Percentiles rank a stretch among this genome's conserved stretches.
Conservation (phyloP, 2,113 vertebrate genomes). For the Hydrochoerus hydrochaeris region DNA sequence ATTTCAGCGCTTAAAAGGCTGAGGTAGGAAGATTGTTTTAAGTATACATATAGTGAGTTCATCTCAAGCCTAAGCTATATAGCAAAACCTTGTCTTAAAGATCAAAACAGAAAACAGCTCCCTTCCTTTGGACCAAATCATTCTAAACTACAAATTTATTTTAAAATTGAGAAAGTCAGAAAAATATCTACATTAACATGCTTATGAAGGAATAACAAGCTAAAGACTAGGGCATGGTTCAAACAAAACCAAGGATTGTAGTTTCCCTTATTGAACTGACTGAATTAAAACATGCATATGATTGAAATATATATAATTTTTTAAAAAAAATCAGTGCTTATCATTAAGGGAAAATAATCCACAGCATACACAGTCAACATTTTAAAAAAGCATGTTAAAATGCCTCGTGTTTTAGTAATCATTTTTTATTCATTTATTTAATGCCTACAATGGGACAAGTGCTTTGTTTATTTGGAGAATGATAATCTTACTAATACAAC, state of each 20-base stretch:
- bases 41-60: not conserved
- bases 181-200: not conserved
- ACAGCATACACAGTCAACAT: not conserved
- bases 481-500: conserved; percentile 1
- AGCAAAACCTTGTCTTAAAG: not conserved
- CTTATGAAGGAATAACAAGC: conserved; percentile 25
- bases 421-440: conserved; percentile 34
- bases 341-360: conserved; percentile 53
- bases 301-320: conserved; percentile 14
- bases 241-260: conserved; percentile 25
- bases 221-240: conserved; percentile 39
- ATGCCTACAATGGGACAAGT: not conserved
- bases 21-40: not conserved
- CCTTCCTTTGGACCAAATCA: conserved; percentile 2
- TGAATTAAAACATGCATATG: not conserved
- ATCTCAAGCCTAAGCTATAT: not conserved
- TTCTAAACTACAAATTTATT: conserved; percentile 49
- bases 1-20: not conserved
- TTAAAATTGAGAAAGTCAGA: conserved; percentile 35
- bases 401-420: conserved; percentile 1
- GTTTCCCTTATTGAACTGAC: conserved; percentile 1
- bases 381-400: conserved; percentile 17
- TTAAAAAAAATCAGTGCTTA: conserved; percentile 41
- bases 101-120: not conserved
- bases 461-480: conserved; percentile 1